Evolutionary conservation across 2,797 vertebrate species (phyloP).

Genomic region (Simalia tracyae): DNA sequence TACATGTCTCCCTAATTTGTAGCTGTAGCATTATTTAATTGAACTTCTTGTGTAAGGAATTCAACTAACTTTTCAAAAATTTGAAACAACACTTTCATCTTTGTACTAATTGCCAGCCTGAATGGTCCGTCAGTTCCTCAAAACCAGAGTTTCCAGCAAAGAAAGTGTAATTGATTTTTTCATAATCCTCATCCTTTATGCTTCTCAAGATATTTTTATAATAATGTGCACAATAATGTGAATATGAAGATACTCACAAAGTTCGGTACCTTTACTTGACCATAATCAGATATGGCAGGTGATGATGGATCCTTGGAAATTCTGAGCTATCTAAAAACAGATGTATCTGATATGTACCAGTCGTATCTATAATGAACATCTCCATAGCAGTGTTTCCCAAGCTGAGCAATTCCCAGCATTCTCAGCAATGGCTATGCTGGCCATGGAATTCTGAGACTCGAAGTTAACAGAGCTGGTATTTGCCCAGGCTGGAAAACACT

Average conservation of each 20-base stretch:
- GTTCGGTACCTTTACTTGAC: background rate
- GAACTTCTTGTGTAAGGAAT: constrained; percentile 24
- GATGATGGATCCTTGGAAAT: background rate
- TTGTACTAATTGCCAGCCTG: constrained; percentile 15
- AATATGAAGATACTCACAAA: background rate
- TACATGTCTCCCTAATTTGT: constrained; percentile 17
- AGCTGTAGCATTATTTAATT: background rate
- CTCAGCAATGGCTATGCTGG: background rate
- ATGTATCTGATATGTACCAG: background rate
- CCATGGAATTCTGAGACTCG: background rate
- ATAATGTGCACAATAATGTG: background rate
- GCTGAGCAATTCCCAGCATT: background rate
- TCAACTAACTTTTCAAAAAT: background rate
- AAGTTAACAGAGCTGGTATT: background rate
- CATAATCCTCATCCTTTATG: background rate
- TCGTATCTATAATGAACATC: background rate
- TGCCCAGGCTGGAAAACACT: background rate
- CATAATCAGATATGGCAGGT: background rate
- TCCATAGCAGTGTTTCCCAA: background rate
- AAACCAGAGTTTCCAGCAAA: background rate
- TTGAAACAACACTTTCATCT: background rate
- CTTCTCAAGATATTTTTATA: background rate
- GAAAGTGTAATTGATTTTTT: background rate
- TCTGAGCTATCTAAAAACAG: background rate
- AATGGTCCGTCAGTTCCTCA: background rate